Base-by-base conservation (phyloP, 2,888 invertebrate genomes). In the Drosophila ochracea region DNA sequence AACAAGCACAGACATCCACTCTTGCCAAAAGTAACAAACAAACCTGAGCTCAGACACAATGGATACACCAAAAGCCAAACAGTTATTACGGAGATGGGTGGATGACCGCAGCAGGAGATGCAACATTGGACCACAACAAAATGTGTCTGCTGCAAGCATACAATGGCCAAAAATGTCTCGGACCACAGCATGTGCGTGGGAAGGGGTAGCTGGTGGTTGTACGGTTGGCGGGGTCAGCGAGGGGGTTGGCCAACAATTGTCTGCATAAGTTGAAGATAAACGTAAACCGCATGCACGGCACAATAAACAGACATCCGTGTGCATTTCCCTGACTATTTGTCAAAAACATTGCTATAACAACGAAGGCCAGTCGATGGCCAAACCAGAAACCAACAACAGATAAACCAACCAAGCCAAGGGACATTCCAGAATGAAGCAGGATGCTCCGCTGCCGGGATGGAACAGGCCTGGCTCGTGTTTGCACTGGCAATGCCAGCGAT, bases 241-340 rank as follows among this genome's bases (percentile, higher is more conserved):
- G 21, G 3, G 25, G 54, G 31, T 64, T 63, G 68, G 61, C 65
- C 76, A 79, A 68, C 77, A 83, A 83, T 80, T 83, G 89, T 85
- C 85, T 88, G 85, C 89, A 84, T 88, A 86, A 83, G 89, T 89
- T 84, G 83, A 82, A 87, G 89, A 87, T 89, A 87, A 89, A 87
- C 85, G 88, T 80, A 89, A 85, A 89, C 87, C 89, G 82, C 89
- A 87, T 83, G 85, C 89, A 87, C 85, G 89, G 85, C 85, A 87
- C 87, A 89, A 89, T 87, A 87, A 87, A 87, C 87, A 87, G 87
- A 88, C 87, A 87, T 87, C 87, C 89, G 87, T 87, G 89, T 89
- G 87, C 89, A 87, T 89, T 87, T 87, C 89, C 87, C 83, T 87
- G 83, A 89, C 87, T 87, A 87, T 87, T 87, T 87, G 87, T 87